Percentiles rank a stretch among this genome's conserved stretches.
These are phyloP conservation scores for Lepeophtheirus salmonis DNA, from an alignment of 1,140 invertebrate species.

Conservation along the genomic window DNA sequence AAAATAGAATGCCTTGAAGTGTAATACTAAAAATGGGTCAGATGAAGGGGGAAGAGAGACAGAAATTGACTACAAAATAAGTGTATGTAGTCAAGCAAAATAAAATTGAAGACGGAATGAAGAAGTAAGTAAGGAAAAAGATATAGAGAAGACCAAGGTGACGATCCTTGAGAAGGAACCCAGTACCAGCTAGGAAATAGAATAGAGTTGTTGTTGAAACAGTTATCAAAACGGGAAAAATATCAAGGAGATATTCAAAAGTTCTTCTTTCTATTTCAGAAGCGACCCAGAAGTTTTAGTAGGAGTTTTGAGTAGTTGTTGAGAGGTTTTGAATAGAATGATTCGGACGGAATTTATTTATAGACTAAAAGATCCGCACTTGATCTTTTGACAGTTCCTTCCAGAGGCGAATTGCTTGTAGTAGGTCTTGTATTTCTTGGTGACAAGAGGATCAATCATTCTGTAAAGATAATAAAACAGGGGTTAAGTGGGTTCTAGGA, in stretches of 20 bases:
- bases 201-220: background rate
- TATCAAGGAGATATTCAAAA: background rate
- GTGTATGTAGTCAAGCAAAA: too few relatives aligned
- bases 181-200: too few relatives aligned
- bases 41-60: too few relatives aligned
- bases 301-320: background rate
- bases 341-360: background rate
- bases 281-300: background rate
- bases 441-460: constrained; percentile 3
- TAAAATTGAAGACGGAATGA: too few relatives aligned
- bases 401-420: constrained; percentile 5
- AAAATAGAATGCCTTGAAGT: too few relatives aligned
- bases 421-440: constrained; percentile 14
- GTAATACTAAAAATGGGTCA: too few relatives aligned
- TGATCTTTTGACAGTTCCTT: constrained; percentile 15
- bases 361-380: constrained; percentile 10
- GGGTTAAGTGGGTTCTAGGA: background rate
- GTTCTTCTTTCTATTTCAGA: background rate
- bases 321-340: background rate
- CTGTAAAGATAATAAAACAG: background rate
- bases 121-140: too few relatives aligned
- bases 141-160: too few relatives aligned
- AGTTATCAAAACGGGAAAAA: background rate
- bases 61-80: too few relatives aligned
- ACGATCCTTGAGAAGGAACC: too few relatives aligned